Conservation (phyloP, 1,140 invertebrate species). For the Conus ventricosus region DNA sequence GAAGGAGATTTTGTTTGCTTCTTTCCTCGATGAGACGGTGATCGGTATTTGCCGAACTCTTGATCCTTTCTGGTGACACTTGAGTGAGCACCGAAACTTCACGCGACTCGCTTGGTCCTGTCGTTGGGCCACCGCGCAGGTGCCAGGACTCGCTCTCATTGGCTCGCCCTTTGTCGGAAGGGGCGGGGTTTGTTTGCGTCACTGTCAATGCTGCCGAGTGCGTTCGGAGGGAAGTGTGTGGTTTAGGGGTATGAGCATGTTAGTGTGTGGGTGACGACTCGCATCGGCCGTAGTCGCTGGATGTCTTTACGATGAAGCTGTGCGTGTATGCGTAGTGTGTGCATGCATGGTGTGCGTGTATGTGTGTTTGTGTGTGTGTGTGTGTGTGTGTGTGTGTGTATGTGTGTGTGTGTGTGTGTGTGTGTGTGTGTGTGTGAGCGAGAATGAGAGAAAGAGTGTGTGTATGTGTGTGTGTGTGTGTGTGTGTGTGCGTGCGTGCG, state of each 20-base stretch:
- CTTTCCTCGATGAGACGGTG: not conserved
- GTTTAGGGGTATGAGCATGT: not conserved
- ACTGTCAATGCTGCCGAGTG: not conserved
- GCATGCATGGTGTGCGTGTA: not conserved
- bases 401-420: slow-evolving; percentile 14
- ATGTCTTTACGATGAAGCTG: too few relatives aligned
- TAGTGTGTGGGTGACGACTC: too few relatives aligned
- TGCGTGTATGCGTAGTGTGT: too few relatives aligned
- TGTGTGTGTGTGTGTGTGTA: not conserved
- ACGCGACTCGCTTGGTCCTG: not conserved
- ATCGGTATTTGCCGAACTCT: not conserved
- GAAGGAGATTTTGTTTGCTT: not conserved
- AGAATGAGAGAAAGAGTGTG: not conserved
- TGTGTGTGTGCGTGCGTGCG: slow-evolving; percentile 8
- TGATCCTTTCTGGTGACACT: not conserved
- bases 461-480: slow-evolving; percentile 14
- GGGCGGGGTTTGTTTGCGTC: slow-evolving; percentile 27
- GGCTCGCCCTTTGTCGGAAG: not conserved
- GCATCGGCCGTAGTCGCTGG: too few relatives aligned
- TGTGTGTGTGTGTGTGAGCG: not conserved
- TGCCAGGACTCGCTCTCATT: slow-evolving; percentile 14
- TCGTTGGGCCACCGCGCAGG: slow-evolving; percentile 19
- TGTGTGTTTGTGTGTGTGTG: not conserved
- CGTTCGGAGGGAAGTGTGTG: not conserved
- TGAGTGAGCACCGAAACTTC: not conserved